A percentile compares a stretch with the other conserved stretches of the same genome.
Evolutionary conservation across 2,888 invertebrate genomes (phyloP).

Genomic region (Nomada fucata): DNA sequence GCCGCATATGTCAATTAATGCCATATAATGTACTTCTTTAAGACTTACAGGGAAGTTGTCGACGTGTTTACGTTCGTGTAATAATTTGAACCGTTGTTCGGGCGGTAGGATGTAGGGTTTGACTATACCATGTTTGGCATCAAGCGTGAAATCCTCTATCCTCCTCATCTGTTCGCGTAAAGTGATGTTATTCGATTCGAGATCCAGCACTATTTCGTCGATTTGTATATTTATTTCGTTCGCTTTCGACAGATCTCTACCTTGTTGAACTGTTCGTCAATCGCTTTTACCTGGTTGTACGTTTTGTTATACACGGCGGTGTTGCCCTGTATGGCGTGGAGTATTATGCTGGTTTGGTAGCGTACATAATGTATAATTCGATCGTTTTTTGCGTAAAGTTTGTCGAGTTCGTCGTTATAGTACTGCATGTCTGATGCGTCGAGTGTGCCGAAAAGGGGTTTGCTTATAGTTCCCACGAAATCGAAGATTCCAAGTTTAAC

Average conservation of each 20-base stretch:
- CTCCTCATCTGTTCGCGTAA: neutral
- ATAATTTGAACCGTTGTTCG: neutral
- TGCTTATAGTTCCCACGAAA: constrained; percentile 2
- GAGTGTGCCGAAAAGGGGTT: constrained; percentile 11
- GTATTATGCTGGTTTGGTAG: neutral
- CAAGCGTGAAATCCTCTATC: neutral
- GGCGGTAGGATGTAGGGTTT: neutral
- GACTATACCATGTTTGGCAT: neutral
- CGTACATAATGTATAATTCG: neutral
- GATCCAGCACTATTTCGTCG: neutral
- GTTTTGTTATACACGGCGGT: neutral
- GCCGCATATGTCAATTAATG: neutral
- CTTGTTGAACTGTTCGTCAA: constrained; percentile 3
- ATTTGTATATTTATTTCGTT: neutral
- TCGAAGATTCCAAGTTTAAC: constrained; percentile 1
- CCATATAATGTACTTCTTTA: neutral
- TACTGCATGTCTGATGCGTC: constrained; percentile 5
- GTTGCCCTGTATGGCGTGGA: neutral
- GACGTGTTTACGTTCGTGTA: neutral
- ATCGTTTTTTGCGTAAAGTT: neutral
- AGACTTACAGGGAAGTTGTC: no score
- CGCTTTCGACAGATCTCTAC: neutral
- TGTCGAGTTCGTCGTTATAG: constrained; percentile 11
- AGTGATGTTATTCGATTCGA: neutral
- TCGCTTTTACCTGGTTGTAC: neutral